phyloP scores from a whole-genome alignment of 2,113 vertebrate genomes.

The Alligator sinensis region DNA sequence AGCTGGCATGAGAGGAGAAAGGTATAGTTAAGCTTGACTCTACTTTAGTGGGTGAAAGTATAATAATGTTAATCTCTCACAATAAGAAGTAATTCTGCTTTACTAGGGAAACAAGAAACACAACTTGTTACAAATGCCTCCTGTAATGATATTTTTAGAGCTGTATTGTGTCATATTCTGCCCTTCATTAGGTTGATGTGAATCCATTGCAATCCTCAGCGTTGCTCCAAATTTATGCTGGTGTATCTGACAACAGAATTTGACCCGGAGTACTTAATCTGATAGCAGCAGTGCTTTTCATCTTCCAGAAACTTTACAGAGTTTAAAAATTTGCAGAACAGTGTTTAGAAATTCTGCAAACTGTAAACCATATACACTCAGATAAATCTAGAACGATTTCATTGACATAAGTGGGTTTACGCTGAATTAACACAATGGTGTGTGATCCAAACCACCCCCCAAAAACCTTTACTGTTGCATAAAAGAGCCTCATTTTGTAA shows the following conservation, averaged over 20 bases:
- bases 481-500: slow-evolving; percentile 36
- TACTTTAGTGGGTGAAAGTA: not conserved
- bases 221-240: not conserved
- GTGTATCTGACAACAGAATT: not conserved
- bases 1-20: not conserved
- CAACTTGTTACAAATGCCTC: not conserved
- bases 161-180: not conserved
- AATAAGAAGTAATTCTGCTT: not conserved
- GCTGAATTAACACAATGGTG: not conserved
- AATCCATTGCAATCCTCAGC: not conserved
- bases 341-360: not conserved
- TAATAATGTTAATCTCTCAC: not conserved
- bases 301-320: not conserved
- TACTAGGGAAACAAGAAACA: too few relatives aligned
- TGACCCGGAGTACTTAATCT: not conserved
- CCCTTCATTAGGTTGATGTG: not conserved
- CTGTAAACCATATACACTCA: not conserved
- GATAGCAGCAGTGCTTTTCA: not conserved
- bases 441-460: not conserved
- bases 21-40: not conserved
- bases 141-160: not conserved
- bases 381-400: not conserved
- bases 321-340: not conserved
- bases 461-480: not conserved
- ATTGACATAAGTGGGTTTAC: not conserved